These are phyloP conservation scores for Musca domestica DNA, from an alignment of 1,140 invertebrate genomes.

Conservation along the genomic window DNA sequence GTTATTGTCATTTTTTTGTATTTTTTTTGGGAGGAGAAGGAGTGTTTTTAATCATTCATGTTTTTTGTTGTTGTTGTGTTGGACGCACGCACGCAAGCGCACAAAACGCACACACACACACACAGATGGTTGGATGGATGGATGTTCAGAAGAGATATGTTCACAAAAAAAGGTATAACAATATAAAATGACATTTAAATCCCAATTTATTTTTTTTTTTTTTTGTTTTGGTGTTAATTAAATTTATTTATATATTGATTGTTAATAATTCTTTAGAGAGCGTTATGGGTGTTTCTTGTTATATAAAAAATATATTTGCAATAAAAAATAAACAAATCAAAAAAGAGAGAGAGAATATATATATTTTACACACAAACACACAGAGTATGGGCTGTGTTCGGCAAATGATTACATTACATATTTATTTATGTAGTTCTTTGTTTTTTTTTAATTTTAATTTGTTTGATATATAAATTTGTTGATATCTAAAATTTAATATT, in stretches of 20 bases:
- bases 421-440: not conserved
- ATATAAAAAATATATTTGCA: too few species aligned
- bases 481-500: too few species aligned
- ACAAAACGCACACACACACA: conserved; percentile 2
- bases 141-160: too few species aligned
- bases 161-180: not conserved
- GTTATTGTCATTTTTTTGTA: not conserved
- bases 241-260: too few species aligned
- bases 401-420: not conserved
- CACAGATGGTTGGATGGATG: not conserved
- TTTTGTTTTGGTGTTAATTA: not conserved
- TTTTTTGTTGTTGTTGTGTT: not conserved
- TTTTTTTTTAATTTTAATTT: too few species aligned
- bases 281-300: too few species aligned
- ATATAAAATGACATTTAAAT: conserved; percentile 15
- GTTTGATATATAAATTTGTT: too few species aligned
- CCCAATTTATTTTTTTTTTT: conserved; percentile 10
- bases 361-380: too few species aligned
- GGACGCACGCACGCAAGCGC: not conserved
- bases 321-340: too few species aligned
- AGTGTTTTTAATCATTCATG: not conserved
- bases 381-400: not conserved
- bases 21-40: not conserved
- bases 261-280: too few species aligned
- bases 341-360: too few species aligned